Conservation (phyloP, 92 coral and sea anemone genomes). For the Actinostola sp. region DNA sequence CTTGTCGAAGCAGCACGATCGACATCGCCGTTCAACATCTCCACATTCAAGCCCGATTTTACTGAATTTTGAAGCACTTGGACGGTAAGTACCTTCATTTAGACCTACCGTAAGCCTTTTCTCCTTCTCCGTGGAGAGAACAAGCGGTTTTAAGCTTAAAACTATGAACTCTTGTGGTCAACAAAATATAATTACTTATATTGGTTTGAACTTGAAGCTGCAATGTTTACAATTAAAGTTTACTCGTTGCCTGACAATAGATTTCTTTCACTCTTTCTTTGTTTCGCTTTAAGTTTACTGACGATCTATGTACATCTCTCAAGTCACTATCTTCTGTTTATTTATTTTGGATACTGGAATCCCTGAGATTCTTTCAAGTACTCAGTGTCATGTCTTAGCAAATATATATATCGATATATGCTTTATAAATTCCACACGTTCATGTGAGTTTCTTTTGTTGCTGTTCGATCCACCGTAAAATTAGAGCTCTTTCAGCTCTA, state of each 20-base stretch:
- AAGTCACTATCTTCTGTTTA: too few species aligned
- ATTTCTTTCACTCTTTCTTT: not conserved
- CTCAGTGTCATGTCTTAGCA: too few species aligned
- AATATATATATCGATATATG: too few species aligned
- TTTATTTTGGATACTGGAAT: too few species aligned
- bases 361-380: too few species aligned
- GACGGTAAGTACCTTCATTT: slow-evolving; percentile 57
- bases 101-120: not conserved
- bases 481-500: too few species aligned
- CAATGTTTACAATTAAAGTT: not conserved
- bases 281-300: not conserved
- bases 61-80: slow-evolving; percentile 75
- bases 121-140: not conserved
- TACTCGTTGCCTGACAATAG: too few species aligned
- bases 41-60: slow-evolving; percentile 55
- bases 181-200: not conserved
- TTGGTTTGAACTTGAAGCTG: not conserved
- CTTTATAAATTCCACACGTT: too few species aligned
- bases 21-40: slow-evolving; percentile 80
- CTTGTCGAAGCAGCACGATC: slow-evolving; percentile 63
- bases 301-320: too few species aligned
- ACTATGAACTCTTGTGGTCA: not conserved
- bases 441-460: too few species aligned
- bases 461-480: too few species aligned
- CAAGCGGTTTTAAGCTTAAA: not conserved